Percentiles rank a stretch among this genome's conserved stretches.
phyloP scores from a whole-genome alignment of 2,797 vertebrate genomes.

The Sarcoramphus papa region DNA sequence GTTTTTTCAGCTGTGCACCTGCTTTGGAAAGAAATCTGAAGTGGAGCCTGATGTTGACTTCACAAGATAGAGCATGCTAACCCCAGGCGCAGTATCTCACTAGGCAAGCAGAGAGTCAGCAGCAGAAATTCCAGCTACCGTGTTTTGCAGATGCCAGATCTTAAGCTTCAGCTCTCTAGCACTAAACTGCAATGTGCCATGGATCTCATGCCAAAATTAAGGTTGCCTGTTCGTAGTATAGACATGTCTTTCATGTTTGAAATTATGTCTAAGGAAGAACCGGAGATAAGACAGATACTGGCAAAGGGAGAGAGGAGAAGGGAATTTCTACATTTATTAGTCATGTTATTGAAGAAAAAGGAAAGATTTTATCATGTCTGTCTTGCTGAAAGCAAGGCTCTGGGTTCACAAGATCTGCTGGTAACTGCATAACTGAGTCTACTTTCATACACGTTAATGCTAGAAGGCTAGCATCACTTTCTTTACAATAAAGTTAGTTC shows the following conservation, averaged over 20 bases:
- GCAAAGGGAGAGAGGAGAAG: conserved; percentile 31
- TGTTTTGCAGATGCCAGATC: conserved; percentile 35
- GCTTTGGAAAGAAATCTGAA: conserved; percentile 59
- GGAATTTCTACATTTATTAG: conserved; percentile 53
- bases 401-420: conserved; percentile 18
- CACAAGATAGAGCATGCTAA: background rate
- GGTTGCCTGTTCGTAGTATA: conserved; percentile 11
- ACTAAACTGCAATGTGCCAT: background rate
- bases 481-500: background rate
- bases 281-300: conserved; percentile 16
- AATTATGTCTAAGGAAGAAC: conserved; percentile 40
- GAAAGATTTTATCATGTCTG: conserved; percentile 44
- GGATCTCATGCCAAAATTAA: conserved; percentile 43
- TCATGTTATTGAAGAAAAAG: conserved; percentile 50
- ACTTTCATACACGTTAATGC: background rate
- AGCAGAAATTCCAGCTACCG: conserved; percentile 51
- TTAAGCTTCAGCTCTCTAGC: conserved; percentile 17
- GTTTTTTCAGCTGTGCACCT: conserved; percentile 53
- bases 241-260: conserved; percentile 44
- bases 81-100: background rate
- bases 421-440: background rate
- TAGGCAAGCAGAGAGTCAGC: background rate
- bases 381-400: conserved; percentile 43
- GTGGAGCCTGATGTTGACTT: conserved; percentile 36
- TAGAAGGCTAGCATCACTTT: background rate